Conservation (phyloP, 2,888 invertebrate species). For the Globia sparganii region DNA sequence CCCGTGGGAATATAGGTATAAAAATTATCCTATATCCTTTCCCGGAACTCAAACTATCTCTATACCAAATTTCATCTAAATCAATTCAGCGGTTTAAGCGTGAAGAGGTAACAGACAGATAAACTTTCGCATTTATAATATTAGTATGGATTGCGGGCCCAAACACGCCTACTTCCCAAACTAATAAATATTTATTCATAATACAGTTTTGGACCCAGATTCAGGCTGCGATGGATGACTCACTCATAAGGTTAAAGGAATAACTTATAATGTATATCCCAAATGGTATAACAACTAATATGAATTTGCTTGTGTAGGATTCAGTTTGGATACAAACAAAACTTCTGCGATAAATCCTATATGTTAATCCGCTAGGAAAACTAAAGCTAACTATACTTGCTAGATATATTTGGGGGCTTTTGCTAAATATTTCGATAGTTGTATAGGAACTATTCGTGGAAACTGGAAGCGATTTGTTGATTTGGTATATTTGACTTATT, state of each 20-base stretch:
- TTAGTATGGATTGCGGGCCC: background rate
- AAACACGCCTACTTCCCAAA: background rate
- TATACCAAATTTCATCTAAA: too few species aligned
- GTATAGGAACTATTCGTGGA: slow-evolving; percentile 5
- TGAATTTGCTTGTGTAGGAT: slow-evolving; percentile 32
- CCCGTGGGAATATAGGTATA: too few species aligned
- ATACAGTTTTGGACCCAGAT: background rate
- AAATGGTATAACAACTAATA: slow-evolving; percentile 28
- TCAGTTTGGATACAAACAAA: slow-evolving; percentile 47
- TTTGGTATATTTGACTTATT: background rate
- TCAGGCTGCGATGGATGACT: background rate
- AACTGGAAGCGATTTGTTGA: background rate
- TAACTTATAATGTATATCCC: background rate
- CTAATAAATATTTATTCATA: background rate
- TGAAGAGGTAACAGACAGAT: too few species aligned
- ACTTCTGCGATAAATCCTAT: slow-evolving; percentile 57
- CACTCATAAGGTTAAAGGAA: background rate
- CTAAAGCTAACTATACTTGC: slow-evolving; percentile 24
- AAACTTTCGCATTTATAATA: too few species aligned
- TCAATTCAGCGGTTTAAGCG: too few species aligned
- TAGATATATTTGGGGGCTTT: slow-evolving; percentile 9
- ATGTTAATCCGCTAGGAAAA: slow-evolving; percentile 52
- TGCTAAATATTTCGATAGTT: slow-evolving; percentile 23
- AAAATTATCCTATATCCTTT: too few species aligned
- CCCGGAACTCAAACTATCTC: too few species aligned